Evolutionary conservation across 2,113 vertebrate genomes (phyloP), one percentile per base, ranked within the genome.

Genomic region (Aptenodytes patagonicus): DNA sequence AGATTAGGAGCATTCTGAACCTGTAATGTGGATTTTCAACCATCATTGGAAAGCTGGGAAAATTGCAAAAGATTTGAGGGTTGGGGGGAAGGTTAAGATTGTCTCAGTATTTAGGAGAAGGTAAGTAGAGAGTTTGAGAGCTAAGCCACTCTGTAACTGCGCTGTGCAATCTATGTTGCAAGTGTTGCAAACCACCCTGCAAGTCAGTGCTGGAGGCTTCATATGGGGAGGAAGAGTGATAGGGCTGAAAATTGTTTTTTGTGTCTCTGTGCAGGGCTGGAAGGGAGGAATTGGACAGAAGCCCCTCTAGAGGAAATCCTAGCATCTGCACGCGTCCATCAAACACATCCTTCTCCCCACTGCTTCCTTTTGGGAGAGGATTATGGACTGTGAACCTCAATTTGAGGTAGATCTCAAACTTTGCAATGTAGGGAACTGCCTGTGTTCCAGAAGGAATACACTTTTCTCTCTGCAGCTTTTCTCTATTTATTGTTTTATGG

Each of bases 151-250:
- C 5, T 0, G 1, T 20, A 75, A 62, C 12, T 62, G 52, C 54
- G 4, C 51, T 20, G 29, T 5, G 7, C 60, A 55, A 17, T 32
- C 17, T 58, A 3, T 0, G 0, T 21, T 69, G 28, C 26, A 24
- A 22, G 16, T 16, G 26, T 65, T 85, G 47, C 31, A 64, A 52
- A 47, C 32, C 17, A 21, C 32, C 34, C 3, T 5, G n/a, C 40
- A 51, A 36, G 32, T 61, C 11, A 47, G 20, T 10, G 34, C 58
- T 22, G 57, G 34, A 36, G n/a, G 13, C 6, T 72, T 66, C 75
- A 8, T 14, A 5, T 40, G 40, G 55, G 16, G 20, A 66, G 9
- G 16, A 62, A 54, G 12, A 8, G 15, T 17, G 40, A 11, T 29
- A 47, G 22, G 40, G 44, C 26, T 87, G 49, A 42, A 80, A n/a